Evolutionary conservation across 2,113 vertebrate genomes (phyloP).

Genomic region (Ctenodactylus gundi): DNA sequence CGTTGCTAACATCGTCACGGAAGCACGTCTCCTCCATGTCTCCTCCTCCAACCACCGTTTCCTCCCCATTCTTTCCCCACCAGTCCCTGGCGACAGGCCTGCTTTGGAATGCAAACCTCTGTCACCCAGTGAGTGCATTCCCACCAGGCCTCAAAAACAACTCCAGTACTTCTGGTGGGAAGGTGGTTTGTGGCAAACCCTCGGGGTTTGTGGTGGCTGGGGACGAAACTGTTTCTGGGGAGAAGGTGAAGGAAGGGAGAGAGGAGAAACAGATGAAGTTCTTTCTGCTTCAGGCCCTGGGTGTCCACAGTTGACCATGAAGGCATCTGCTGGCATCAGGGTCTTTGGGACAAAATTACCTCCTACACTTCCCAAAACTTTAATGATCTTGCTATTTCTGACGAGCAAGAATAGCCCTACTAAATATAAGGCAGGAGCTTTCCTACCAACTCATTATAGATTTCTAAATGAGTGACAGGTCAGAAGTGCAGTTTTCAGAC

Average conservation of each 20-base stretch:
- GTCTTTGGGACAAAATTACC: not conserved
- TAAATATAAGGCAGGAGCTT: not conserved
- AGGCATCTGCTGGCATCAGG: too few species aligned
- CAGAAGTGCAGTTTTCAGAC: not conserved
- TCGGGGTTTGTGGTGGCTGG: not conserved
- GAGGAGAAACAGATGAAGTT: not conserved
- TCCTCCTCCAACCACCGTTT: not conserved
- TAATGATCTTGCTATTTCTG: not conserved
- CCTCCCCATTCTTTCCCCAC: not conserved
- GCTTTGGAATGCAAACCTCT: constrained; percentile 22
- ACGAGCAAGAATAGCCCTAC: not conserved
- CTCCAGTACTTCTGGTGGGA: constrained; percentile 58
- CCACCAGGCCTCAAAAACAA: constrained; percentile 36
- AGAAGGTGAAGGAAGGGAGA: not conserved
- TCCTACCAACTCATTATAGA: not conserved
- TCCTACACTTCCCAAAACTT: not conserved
- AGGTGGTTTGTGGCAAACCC: constrained; percentile 55
- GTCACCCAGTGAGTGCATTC: constrained; percentile 42
- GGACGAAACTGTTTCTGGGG: constrained; percentile 46
- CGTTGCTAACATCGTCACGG: not conserved
- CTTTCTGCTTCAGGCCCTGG: not conserved
- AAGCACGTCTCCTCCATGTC: too few species aligned
- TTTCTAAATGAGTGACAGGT: not conserved
- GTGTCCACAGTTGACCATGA: rapidly evolving
- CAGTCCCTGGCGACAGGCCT: not conserved